phyloP scores from a whole-genome alignment of 2,888 invertebrate species.

The Polyploca ridens region DNA sequence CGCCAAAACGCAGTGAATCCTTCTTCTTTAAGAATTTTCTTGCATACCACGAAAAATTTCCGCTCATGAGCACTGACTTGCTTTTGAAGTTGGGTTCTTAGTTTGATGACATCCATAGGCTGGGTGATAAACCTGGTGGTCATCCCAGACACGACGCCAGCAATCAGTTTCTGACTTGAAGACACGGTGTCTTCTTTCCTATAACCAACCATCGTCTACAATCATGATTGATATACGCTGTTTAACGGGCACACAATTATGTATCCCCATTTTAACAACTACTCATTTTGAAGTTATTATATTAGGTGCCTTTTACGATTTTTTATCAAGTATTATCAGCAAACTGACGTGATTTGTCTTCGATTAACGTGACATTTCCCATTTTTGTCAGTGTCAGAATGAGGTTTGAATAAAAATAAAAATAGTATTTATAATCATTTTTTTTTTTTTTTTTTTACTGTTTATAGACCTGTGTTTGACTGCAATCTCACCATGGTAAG shows the following conservation, averaged over 20 bases:
- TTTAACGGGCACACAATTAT: slow-evolving; percentile 19
- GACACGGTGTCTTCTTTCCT: slow-evolving; percentile 56
- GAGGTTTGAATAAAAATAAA: too few relatives aligned
- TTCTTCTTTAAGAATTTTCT: slow-evolving; percentile 91
- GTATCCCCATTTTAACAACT: slow-evolving; percentile 12
- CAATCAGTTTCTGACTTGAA: slow-evolving; percentile 60
- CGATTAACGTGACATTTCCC: too few relatives aligned
- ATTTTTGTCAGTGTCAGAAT: too few relatives aligned
- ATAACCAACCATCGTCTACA: slow-evolving; percentile 68
- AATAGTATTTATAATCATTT: too few relatives aligned
- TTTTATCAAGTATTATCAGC: too few relatives aligned
- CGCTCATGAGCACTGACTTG: slow-evolving; percentile 50
- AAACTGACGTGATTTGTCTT: too few relatives aligned
- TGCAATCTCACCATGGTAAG: too few relatives aligned
- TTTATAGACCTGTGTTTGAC: too few relatives aligned
- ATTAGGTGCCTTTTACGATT: too few relatives aligned
- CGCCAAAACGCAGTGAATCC: slow-evolving; percentile 95
- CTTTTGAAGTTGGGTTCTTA: slow-evolving; percentile 95
- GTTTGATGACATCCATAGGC: slow-evolving; percentile 97
- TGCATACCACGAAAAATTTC: slow-evolving; percentile 85
- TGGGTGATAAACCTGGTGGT: slow-evolving; percentile 76
- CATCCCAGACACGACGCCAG: slow-evolving; percentile 63
- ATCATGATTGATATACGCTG: slow-evolving; percentile 25
- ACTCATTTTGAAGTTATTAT: not conserved
- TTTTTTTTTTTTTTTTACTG: too few relatives aligned